Conservation (phyloP, 2,113 vertebrate species). For the Pseudonaja textilis region DNA sequence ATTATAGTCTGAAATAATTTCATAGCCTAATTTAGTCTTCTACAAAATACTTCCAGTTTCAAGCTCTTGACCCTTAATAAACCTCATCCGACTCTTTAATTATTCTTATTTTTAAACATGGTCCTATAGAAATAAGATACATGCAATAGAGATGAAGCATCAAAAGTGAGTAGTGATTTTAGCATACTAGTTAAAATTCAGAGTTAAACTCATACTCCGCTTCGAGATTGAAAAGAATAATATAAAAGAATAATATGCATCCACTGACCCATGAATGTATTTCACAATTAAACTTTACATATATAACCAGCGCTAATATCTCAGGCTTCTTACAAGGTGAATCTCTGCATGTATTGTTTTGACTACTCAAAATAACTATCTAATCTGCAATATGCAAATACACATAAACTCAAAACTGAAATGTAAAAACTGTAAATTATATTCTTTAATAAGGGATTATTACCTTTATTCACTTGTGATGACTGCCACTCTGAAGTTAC, state of each 20-base stretch:
- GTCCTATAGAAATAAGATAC: accelerated
- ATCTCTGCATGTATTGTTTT: background rate
- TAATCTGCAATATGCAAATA: background rate
- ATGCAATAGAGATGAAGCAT: accelerated
- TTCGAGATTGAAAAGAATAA: background rate
- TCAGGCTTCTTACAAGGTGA: background rate
- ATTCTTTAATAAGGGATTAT: constrained; percentile 2
- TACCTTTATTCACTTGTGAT: constrained; percentile 66
- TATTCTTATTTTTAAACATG: background rate
- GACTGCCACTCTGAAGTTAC: constrained; percentile 25
- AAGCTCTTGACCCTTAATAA: accelerated
- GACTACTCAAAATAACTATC: background rate
- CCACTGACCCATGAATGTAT: background rate
- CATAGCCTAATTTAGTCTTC: accelerated
- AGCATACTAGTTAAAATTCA: background rate
- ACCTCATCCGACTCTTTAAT: accelerated
- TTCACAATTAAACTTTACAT: background rate
- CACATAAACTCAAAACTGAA: background rate
- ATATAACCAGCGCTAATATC: background rate
- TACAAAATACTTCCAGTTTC: accelerated
- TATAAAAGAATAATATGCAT: background rate
- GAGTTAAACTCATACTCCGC: background rate
- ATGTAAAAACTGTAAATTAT: accelerated
- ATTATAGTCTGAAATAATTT: background rate
- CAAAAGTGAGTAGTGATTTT: background rate